phyloP scores from a whole-genome alignment of 2,888 invertebrate genomes.

The Lucinisca nassula region DNA sequence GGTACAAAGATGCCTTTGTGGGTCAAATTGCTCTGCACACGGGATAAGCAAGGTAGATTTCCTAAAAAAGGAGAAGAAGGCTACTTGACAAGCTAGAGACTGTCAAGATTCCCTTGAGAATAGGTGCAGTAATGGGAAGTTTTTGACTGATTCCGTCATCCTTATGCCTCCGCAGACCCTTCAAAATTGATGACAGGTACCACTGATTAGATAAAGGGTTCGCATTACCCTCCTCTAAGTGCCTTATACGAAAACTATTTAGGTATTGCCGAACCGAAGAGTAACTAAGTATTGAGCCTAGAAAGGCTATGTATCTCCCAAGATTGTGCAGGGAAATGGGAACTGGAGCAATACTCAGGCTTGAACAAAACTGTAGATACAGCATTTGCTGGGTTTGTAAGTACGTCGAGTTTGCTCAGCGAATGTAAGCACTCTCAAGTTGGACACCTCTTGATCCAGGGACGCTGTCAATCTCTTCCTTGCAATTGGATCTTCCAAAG shows the following conservation, averaged over 20 bases:
- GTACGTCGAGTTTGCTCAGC: background rate
- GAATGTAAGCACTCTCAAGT: background rate
- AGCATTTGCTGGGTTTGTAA: background rate
- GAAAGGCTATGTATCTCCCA: background rate
- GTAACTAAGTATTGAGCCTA: background rate
- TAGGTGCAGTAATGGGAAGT: background rate
- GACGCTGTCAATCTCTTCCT: background rate
- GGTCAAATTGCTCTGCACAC: no score
- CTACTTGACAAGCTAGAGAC: no score
- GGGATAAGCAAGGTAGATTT: no score
- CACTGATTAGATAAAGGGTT: background rate
- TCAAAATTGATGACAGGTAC: background rate
- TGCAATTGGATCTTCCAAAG: background rate
- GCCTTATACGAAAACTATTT: background rate
- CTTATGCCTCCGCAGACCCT: background rate
- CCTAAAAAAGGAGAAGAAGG: no score
- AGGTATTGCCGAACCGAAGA: constrained; percentile 12
- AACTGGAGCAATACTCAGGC: background rate
- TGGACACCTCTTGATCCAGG: background rate
- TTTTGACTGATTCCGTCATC: background rate
- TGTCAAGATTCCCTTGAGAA: no score
- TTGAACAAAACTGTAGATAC: background rate
- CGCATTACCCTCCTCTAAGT: background rate
- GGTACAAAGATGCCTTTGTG: no score
- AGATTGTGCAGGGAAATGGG: background rate